A percentile compares a stretch with the other conserved stretches of the same genome.
Conservation (phyloP, 2,888 invertebrate species). For the Coenonympha glycerion region DNA sequence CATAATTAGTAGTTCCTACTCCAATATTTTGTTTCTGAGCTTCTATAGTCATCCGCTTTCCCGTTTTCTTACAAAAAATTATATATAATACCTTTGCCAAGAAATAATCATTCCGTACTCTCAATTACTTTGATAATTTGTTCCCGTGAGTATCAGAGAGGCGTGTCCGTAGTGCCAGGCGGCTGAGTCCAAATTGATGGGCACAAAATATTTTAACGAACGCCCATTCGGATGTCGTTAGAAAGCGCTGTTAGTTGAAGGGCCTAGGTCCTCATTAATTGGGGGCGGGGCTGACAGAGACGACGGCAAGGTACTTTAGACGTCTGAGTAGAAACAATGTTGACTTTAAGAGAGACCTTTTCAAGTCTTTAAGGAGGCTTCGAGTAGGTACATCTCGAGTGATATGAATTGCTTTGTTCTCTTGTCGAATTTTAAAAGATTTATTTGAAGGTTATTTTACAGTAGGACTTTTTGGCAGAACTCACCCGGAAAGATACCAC, state of each 20-base stretch:
- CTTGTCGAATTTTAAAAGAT: neutral
- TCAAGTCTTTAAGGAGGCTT: neutral
- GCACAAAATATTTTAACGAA: conserved; percentile 23
- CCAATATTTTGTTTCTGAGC: too few species aligned
- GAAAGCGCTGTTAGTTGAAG: conserved; percentile 32
- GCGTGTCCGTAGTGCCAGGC: conserved; percentile 11
- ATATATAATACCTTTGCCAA: neutral
- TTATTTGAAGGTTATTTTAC: neutral
- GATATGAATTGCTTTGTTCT: neutral
- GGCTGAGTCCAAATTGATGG: conserved; percentile 16
- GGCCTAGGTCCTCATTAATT: conserved; percentile 53
- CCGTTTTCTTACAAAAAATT: too few species aligned
- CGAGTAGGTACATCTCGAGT: neutral
- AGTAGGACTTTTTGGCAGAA: too few species aligned
- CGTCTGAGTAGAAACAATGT: neutral
- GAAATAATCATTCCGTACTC: neutral
- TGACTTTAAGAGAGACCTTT: too few species aligned
- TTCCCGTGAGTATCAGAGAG: conserved; percentile 3
- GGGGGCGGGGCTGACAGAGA: conserved; percentile 40
- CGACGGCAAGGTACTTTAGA: neutral
- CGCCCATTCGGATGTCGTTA: conserved; percentile 36
- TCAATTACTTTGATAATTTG: neutral
- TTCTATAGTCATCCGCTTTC: too few species aligned
- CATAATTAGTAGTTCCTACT: too few species aligned
- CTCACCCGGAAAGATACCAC: too few species aligned